These are phyloP conservation scores for Toxotes jaculatrix DNA, from an alignment of 2,113 vertebrate species.

Conservation along the genomic window DNA sequence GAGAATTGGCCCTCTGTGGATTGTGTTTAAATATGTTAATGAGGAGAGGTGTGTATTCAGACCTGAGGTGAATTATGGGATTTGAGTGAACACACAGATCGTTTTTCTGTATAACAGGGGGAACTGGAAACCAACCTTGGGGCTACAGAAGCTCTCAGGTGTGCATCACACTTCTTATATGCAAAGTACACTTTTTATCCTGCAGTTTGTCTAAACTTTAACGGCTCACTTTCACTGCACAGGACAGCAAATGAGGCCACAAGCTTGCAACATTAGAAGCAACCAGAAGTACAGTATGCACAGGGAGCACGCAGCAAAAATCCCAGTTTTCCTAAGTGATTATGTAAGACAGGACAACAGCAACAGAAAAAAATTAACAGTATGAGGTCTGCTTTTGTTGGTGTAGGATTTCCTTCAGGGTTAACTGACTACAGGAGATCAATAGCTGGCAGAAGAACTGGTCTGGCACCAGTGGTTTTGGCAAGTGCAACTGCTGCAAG, in stretches of 20 bases:
- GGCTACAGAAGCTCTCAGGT: conserved; percentile 7
- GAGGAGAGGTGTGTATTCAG: conserved; percentile 27
- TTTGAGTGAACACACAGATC: conserved; percentile 9
- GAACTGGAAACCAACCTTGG: conserved; percentile 35
- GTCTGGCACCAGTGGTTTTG: neutral
- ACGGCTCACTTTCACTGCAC: neutral
- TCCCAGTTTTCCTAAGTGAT: neutral
- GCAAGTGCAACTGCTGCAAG: conserved; percentile 8
- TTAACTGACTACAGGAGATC: conserved; percentile 23
- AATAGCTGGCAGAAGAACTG: conserved; percentile 22
- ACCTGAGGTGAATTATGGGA: conserved; percentile 12
- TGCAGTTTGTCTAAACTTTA: neutral
- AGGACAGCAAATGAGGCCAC: neutral
- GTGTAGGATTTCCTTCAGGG: neutral
- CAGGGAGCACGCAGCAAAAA: neutral
- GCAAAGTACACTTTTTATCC: neutral
- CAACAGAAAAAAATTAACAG: neutral
- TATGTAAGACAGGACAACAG: neutral
- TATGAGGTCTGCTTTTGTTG: neutral
- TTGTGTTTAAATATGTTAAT: conserved; percentile 28
- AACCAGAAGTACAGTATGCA: neutral
- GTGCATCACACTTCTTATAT: neutral
- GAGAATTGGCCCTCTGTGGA: conserved; percentile 1
- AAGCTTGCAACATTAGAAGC: neutral
- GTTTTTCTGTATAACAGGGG: conserved; percentile 18